A percentile compares a stretch with the other conserved stretches of the same genome.
Conservation (phyloP, 2,797 vertebrate genomes). For the Babyrousa celebensis region DNA sequence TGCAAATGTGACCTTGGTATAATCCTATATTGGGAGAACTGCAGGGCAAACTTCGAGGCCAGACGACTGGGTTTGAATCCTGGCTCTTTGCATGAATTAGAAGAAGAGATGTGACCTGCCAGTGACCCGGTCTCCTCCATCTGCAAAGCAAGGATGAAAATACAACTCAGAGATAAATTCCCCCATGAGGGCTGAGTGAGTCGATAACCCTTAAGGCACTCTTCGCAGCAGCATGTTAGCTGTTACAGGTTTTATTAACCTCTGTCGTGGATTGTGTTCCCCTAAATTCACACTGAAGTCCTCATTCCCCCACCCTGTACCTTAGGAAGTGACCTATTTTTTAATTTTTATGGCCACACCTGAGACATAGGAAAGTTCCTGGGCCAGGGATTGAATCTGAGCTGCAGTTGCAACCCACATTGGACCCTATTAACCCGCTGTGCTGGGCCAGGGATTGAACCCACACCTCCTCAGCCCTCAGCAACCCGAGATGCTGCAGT, state of each 20-base stretch:
- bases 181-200: not conserved
- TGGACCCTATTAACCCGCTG: too few relatives aligned
- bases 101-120: not conserved
- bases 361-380: too few relatives aligned
- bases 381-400: too few relatives aligned
- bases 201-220: rapidly evolving
- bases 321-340: not conserved
- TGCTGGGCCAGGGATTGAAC: too few relatives aligned
- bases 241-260: not conserved
- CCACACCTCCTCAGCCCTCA: too few relatives aligned
- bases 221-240: rapidly evolving
- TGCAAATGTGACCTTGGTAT: not conserved
- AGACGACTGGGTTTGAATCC: rapidly evolving
- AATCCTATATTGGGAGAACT: not conserved
- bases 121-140: not conserved
- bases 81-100: not conserved
- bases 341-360: too few relatives aligned
- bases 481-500: too few relatives aligned
- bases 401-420: too few relatives aligned
- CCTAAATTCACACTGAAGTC: not conserved
- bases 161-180: not conserved
- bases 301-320: not conserved
- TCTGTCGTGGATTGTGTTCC: too few relatives aligned
- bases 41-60: rapidly evolving
- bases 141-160: not conserved